phyloP scores from a whole-genome alignment of 2,888 invertebrate genomes.

The Syritta pipiens region DNA sequence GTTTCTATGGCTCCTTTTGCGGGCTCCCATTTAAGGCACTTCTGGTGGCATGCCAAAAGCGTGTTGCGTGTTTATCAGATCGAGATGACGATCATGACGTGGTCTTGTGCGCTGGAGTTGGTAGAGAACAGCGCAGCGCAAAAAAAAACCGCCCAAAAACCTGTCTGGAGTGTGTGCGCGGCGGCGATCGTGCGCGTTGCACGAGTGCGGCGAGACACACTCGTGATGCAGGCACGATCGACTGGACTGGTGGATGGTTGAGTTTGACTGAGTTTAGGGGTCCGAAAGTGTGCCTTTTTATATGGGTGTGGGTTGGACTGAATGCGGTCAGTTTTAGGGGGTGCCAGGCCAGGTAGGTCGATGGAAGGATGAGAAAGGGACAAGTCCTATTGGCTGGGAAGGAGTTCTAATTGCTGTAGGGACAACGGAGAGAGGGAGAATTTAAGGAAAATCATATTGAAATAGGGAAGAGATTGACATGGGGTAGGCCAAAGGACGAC shows the following conservation, averaged over 20 bases:
- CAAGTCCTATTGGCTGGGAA: too few relatives aligned
- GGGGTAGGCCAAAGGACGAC: too few relatives aligned
- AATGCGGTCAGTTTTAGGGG: too few relatives aligned
- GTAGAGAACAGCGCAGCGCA: constrained; percentile 4
- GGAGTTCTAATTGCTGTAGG: too few relatives aligned
- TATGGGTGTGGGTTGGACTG: too few relatives aligned
- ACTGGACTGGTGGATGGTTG: constrained; percentile 46
- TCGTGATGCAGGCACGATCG: constrained; percentile 17
- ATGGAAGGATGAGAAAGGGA: too few relatives aligned
- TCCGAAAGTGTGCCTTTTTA: constrained; percentile 50
- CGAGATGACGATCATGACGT: constrained; percentile 44
- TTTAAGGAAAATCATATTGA: too few relatives aligned
- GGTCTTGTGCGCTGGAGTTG: not conserved
- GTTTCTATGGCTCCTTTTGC: constrained; percentile 60
- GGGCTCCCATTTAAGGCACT: constrained; percentile 64
- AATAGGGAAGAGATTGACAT: too few relatives aligned
- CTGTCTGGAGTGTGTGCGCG: constrained; percentile 48
- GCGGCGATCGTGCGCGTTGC: constrained; percentile 42
- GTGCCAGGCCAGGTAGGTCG: too few relatives aligned
- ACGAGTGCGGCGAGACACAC: constrained; percentile 31
- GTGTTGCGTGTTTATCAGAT: constrained; percentile 66
- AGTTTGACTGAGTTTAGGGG: constrained; percentile 63
- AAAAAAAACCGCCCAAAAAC: constrained; percentile 30
- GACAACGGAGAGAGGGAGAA: too few relatives aligned
- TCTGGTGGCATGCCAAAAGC: constrained; percentile 68